A percentile compares a stretch with the other conserved stretches of the same genome.
Conservation (phyloP, 1,140 invertebrate genomes). For the Acromyrmex echinatior region DNA sequence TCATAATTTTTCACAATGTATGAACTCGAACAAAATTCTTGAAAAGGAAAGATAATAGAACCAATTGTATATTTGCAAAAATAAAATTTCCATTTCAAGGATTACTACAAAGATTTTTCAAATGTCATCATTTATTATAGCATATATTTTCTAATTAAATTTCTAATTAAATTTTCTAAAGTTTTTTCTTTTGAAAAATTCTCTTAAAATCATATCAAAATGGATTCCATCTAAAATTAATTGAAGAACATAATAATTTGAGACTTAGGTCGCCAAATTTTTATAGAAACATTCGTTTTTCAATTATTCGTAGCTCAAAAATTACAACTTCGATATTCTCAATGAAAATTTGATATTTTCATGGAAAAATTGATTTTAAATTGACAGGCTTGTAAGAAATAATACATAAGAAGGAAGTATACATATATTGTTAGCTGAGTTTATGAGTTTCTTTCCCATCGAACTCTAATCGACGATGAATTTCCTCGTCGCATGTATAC, state of each 20-base stretch:
- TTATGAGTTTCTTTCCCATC: neutral
- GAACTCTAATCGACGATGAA: neutral
- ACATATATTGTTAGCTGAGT: neutral
- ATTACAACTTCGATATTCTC: neutral
- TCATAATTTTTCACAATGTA: neutral
- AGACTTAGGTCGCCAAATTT: neutral
- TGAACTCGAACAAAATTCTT: neutral
- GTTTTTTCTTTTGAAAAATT: too few species aligned
- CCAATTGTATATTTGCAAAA: neutral
- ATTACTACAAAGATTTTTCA: neutral
- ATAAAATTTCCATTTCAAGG: neutral
- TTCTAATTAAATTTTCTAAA: too few species aligned
- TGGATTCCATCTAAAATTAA: too few species aligned
- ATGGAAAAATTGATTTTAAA: neutral
- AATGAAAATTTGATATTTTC: too few species aligned
- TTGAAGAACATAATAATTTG: neutral
- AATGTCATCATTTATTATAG: too few species aligned
- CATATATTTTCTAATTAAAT: too few species aligned
- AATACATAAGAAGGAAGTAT: neutral
- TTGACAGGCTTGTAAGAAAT: neutral
- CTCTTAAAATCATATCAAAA: too few species aligned
- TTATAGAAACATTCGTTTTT: neutral
- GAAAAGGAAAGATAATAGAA: neutral
- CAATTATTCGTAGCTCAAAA: neutral
- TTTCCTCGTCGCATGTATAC: conserved; percentile 29